Percentiles rank a stretch among this genome's conserved stretches.
phyloP scores from a whole-genome alignment of 2,888 invertebrate genomes.

The Diplolepis rosae region DNA sequence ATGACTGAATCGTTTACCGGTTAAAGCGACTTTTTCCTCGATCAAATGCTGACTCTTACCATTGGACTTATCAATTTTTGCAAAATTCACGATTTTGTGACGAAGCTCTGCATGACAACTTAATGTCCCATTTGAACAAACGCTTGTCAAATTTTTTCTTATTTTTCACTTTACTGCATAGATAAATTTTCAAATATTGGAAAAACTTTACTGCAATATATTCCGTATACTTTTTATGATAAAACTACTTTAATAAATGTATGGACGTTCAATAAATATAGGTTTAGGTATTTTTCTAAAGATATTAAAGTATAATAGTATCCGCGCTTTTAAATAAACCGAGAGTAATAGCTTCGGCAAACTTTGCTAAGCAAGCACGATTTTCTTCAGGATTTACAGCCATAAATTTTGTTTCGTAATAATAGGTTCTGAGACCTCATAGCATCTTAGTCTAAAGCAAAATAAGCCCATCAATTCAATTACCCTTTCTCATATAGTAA shows the following conservation, averaged over 20 bases:
- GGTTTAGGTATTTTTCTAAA: not conserved
- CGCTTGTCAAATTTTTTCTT: not conserved
- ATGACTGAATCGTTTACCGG: constrained; percentile 56
- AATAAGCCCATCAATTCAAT: constrained; percentile 5
- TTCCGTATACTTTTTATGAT: not conserved
- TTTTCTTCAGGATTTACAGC: not conserved
- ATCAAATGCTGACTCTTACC: constrained; percentile 30
- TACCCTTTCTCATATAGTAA: not conserved
- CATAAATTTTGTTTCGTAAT: constrained; percentile 7
- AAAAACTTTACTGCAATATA: no score
- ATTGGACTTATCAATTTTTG: constrained; percentile 34
- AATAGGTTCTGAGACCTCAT: not conserved
- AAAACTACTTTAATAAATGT: not conserved
- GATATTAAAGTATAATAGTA: not conserved
- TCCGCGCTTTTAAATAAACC: not conserved
- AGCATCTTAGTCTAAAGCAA: not conserved
- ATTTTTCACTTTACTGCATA: no score
- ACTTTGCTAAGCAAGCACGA: not conserved
- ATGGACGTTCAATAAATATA: not conserved
- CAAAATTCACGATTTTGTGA: constrained; percentile 16
- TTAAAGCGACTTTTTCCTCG: constrained; percentile 51
- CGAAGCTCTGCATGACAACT: not conserved
- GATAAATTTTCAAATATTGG: no score
- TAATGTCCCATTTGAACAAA: not conserved
- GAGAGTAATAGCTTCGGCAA: not conserved